A percentile compares a stretch with the other conserved stretches of the same genome.
Evolutionary conservation across 2,888 invertebrate genomes (phyloP).

Genomic region (Drosophila tanythrix): DNA sequence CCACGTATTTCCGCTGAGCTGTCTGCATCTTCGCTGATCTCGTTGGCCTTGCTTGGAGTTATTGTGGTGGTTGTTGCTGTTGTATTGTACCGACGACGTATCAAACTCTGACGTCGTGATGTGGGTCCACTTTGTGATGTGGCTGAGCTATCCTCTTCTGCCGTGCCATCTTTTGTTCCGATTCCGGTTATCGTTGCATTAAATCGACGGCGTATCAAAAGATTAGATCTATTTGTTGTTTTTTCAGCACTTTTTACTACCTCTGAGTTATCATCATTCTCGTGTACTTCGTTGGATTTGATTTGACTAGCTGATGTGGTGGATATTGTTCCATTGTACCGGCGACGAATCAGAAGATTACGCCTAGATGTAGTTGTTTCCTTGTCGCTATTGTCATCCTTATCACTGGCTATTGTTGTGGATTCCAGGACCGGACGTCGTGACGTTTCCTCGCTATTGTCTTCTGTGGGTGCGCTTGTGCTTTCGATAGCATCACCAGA

Average conservation of each 20-base stretch:
- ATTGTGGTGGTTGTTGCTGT: neutral
- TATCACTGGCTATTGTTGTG: neutral
- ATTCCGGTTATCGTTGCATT: neutral
- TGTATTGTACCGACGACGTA: constrained; percentile 3
- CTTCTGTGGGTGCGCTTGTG: neutral
- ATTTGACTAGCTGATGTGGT: neutral
- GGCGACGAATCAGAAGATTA: constrained; percentile 3
- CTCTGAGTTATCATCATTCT: neutral
- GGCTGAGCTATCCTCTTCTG: neutral
- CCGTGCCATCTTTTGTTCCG: neutral
- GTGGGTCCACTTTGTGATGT: neutral
- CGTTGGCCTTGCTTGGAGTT: constrained; percentile 5
- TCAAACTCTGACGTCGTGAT: constrained; percentile 1
- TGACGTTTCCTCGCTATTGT: neutral
- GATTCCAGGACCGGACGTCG: neutral
- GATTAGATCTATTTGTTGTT: constrained; percentile 6
- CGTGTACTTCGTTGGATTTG: neutral
- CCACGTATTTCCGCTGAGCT: neutral
- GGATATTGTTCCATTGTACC: neutral
- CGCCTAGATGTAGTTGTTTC: constrained; percentile 4
- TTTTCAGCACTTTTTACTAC: neutral
- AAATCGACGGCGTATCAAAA: neutral
- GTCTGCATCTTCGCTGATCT: neutral
- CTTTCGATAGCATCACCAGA: neutral
- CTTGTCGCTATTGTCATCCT: neutral